Evolutionary conservation across 2,888 invertebrate species (phyloP).

Genomic region (Leptinotarsa tumamoca): DNA sequence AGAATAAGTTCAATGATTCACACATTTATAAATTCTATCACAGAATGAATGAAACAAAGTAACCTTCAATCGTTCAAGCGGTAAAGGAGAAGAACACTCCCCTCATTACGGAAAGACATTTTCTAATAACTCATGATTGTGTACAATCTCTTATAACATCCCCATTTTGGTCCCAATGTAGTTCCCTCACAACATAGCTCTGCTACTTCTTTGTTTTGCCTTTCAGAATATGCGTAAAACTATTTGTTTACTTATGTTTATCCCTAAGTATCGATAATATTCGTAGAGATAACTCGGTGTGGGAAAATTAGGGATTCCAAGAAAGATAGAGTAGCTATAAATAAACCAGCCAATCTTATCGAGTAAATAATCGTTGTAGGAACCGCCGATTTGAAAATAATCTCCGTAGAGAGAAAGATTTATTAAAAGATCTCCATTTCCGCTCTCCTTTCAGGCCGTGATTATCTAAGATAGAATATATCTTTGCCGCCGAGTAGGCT

Average conservation of each 20-base stretch:
- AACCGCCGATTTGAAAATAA: conserved; percentile 50
- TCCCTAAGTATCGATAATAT: neutral
- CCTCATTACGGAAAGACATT: too few species aligned
- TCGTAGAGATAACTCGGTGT: conserved; percentile 22
- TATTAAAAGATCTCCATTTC: conserved; percentile 39
- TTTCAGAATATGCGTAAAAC: neutral
- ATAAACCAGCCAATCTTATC: conserved; percentile 45
- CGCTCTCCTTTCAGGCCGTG: conserved; percentile 20
- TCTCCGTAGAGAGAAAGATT: conserved; percentile 47
- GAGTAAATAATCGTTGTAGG: conserved; percentile 43
- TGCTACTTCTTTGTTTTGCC: too few species aligned
- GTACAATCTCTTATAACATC: too few species aligned
- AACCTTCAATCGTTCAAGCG: too few species aligned
- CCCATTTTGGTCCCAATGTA: too few species aligned
- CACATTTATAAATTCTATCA: too few species aligned
- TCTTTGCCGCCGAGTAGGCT: conserved; percentile 12
- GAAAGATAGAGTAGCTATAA: conserved; percentile 41
- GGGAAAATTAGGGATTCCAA: conserved; percentile 37
- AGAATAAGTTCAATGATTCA: too few species aligned
- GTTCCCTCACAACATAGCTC: too few species aligned
- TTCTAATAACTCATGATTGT: too few species aligned
- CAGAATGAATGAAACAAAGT: too few species aligned
- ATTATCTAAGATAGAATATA: conserved; percentile 11
- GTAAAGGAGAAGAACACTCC: too few species aligned
- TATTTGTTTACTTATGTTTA: conserved; percentile 1